Evolutionary conservation across 1,140 invertebrate genomes (phyloP), one percentile per base, ranked within the genome.

Genomic region (Mycetomoellerius zeteki): DNA sequence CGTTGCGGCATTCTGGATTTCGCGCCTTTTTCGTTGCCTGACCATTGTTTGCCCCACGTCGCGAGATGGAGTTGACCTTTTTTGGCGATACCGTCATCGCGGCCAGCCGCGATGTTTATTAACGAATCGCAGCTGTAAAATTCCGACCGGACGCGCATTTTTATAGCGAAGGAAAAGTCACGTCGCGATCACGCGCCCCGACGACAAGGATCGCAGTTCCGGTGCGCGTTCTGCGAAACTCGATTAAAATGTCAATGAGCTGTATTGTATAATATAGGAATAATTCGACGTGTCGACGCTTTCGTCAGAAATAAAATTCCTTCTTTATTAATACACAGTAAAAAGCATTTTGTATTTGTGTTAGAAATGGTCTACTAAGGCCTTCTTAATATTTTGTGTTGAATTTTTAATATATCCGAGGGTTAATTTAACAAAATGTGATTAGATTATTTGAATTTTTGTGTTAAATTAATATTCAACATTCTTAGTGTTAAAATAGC

Each of bases 11-110:
- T 93, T 93, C 91, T 91, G 88, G 88, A 93, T 93, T 93, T 93
- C 93, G 93, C 93, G 89, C 93, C 93, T 93, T 93, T 93, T 93
- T 93, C 88, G 93, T 91, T 50, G 88, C 84, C 85, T 75, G 37
- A 54, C 91, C 91, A 91, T 92, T 92, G 91, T 92, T 24, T 12
- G 33, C 33, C 86, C 92, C 76, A 67, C 27, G 73, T 88, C 56
- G 10, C 56, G 50, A 21, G 33, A 75, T 27, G 21, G 30, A 50
- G 65, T 47, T 89, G 67, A 72, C 91, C 90, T 90, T 92, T 92
- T 92, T 92, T 67, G 91, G 86, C 75, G 71, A 47, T 80, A 64
- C 64, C 24, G 56, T 21, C 50, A 52, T 24, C 37, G 43, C 56
- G 69, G 30, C 3, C 43, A 56, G n/a, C 43, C 71, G 37, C 69